These are phyloP conservation scores for Oncorhynchus tshawytscha DNA, from an alignment of 2,113 vertebrate genomes.

Conservation along the genomic window DNA sequence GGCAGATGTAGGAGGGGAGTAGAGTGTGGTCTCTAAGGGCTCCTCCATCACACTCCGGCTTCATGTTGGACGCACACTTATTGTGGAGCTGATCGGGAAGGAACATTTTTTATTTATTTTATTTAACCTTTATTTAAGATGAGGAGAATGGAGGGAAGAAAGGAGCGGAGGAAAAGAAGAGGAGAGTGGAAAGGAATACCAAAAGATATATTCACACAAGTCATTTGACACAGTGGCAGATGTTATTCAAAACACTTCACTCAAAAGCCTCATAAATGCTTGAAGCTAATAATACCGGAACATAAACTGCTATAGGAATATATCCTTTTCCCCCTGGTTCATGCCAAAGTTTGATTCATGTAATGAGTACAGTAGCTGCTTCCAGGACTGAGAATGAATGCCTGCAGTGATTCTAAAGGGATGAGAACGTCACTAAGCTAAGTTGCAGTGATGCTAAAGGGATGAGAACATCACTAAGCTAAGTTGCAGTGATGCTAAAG, in stretches of 20 bases:
- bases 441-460: no score
- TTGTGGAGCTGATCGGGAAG: slow-evolving; percentile 84
- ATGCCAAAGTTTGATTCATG: background rate
- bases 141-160: background rate
- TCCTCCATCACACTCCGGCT: slow-evolving; percentile 94
- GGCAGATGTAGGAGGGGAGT: slow-evolving; percentile 92
- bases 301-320: background rate
- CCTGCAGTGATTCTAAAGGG: background rate
- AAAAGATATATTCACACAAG: no score
- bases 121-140: no score
- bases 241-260: background rate
- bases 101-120: slow-evolving; percentile 6
- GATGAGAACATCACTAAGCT: no score
- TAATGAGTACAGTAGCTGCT: background rate
- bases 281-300: background rate
- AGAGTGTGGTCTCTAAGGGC: slow-evolving; percentile 91
- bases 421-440: no score
- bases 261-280: background rate
- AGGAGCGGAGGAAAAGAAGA: background rate
- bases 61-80: slow-evolving; percentile 93
- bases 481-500: no score
- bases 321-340: background rate
- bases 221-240: background rate
- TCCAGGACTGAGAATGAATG: background rate
- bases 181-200: no score